Base-by-base conservation (phyloP, 35 echinoderm and acorn worm species). In the Hemicentrotus pulcherrimus region DNA sequence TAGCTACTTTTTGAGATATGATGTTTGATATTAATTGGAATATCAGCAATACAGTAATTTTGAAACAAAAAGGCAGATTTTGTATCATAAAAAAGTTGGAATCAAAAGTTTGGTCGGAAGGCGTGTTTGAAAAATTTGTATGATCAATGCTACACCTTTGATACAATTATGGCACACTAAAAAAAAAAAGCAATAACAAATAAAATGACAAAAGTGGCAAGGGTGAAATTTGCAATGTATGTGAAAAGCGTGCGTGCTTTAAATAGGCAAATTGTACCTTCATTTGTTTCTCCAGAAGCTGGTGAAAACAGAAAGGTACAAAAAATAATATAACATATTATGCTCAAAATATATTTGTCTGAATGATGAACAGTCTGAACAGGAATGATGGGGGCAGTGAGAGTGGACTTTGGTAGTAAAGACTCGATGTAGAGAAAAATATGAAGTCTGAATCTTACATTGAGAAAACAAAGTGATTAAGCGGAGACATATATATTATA, bases 251-350 rank as follows among this genome's bases (percentile, higher is more conserved):
- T 70, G 61, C 61, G 5, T 19, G 61, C 24, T 28, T 24, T 70
- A 24, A 1, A 70, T 24, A 1, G 16, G 61, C 61, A 70, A 70
- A 78, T 24, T 18, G 30, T 93, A 93, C 91, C 91, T 93, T 93
- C 91, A 93, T 93, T 47, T 93, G 91, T 93, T 93, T 93, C 91
- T 93, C 91, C 91, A 93, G 48, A 31, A 47, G 32, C 91, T 93
- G 22, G 16, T 93, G 31, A 4, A 41, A 45, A 47, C 86, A 86
- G 22, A 90, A 47, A 47, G 32, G 10, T 31, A 78, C 28, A 78
- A 78, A 78, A n/a, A 78, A 78, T 22, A 78, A n/a, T 78, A 78
- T 71, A 71, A 78, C 28, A 7, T 78, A 28, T 30, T 28, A 78
- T 8, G 8, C 24, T 78, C 22, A 7, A 78, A 78, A 78, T 4